Base-by-base conservation (phyloP, 2,888 invertebrate genomes). In the Thereva unica region DNA sequence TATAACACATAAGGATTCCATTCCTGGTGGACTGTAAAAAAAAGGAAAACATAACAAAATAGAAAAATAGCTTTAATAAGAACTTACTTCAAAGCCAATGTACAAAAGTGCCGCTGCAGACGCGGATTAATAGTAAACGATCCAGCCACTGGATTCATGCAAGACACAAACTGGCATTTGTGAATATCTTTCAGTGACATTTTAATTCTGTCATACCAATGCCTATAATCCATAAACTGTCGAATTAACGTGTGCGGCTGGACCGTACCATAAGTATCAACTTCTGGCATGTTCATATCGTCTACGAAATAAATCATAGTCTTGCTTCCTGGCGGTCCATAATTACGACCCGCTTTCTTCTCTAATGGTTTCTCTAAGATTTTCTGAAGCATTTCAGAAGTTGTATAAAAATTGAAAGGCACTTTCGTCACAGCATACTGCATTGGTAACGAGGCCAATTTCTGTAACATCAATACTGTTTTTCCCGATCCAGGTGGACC, bases 241-340 rank as follows among this genome's bases (percentile, higher is more conserved):
- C 96, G 84, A 69, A 97, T 90, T 1, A 97, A 84, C 0, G 97
- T 97, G 76, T 97, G 97, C 0, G 97, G 95, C 77, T 96, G 96
- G 9, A 96, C 96, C 0, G 97, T 97, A 66, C 93, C 94, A 78
- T 96, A 97, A 66, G 86, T 87, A 79, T 97, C 97, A 3, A 96
- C 95, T 83, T 95, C 95, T 0, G 97, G 97, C 95, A 97, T 97
- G 78, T 97, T 97, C 88, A 97, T 87, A 75, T 97, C 97, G 76
- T 97, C 97, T 67, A 97, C 88, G 78, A 97, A 97, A 80, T 95
- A 97, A 64, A 97, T 88, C 85, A 97, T 89, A 23, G 86, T 87
- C 80, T 95, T 95, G 76, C 87, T 92, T n/a, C 95, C 96, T 0
- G 94, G 93, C 0, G 97, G 97, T 0, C 94, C 97, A 76, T 88